Evolutionary conservation across 1,140 invertebrate species (phyloP), one percentile per base, ranked within the genome.

Genomic region (Thaumatotibia leucotreta): DNA sequence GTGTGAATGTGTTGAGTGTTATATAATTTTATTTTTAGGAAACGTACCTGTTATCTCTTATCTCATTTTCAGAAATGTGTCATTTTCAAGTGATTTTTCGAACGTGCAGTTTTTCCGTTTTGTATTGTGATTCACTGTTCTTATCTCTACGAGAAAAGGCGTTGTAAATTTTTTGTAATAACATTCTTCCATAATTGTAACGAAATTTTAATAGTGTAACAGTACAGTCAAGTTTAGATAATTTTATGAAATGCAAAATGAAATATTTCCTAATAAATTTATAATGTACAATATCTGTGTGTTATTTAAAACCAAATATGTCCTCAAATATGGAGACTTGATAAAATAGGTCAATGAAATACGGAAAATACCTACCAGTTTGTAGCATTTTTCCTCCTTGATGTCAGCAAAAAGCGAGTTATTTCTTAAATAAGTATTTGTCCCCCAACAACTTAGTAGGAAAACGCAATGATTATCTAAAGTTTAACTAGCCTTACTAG

Each of bases 221-320:
- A 58, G 10, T 27, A 27, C 24, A 54, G 52, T 58, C 24, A 27
- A 29, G 11, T 58, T 31, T 58, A 58, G 52, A 58, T 58, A 58
- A 58, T 27, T 58, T 58, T 58, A 58, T 27, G 52, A 58, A 58
- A 54, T 54, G 17, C 5, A 10, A 54, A 54, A 58, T 58, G 17
- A 45, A 45, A 29, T 27, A 10, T 58, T 58, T 58, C 52, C 52
- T 58, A 58, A 58, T 58, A 58, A 58, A 58, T 58, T 58, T 58
- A 58, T 11, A 31, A 27, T 58, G 14, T 49, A 49, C 1, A 49
- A 58, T 29, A 10, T 54, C 2, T 11, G 6, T 58, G n/a, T 58
- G 1, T 58, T 0, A 27, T 58, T 58, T 58, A 14, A 20, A 45
- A 45, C 3, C 33, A 14, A 11, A 45, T 0, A 45, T 6, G 1